Percentiles rank a stretch among this genome's conserved stretches.
Conservation (phyloP, 2,797 vertebrate species). For the Brachyalestes nurse region DNA sequence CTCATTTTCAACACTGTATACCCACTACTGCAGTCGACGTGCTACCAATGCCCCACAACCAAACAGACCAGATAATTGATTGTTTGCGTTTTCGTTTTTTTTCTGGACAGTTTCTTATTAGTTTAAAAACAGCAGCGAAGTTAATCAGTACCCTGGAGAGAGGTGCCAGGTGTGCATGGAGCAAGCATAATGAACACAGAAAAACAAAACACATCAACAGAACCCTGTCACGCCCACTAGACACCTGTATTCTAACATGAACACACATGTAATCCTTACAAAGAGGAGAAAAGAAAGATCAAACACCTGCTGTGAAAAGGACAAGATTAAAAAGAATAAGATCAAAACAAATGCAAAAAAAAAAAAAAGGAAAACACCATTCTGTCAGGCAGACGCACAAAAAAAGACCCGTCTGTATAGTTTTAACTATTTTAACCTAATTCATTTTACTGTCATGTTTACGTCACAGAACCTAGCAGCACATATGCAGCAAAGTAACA, state of each 20-base stretch:
- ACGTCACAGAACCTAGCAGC: no score
- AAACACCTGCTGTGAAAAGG: background rate
- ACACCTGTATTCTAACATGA: background rate
- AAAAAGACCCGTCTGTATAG: no score
- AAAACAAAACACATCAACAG: background rate
- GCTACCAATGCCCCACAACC: no score
- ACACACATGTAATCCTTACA: background rate
- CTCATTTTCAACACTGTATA: no score
- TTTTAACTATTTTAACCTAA: no score
- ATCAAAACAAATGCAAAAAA: background rate
- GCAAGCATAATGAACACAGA: background rate
- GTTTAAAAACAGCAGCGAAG: background rate
- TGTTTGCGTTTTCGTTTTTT: background rate
- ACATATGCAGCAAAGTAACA: no score
- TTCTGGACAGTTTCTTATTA: background rate
- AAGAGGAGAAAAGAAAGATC: background rate
- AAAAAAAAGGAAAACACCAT: background rate
- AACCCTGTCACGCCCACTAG: no score
- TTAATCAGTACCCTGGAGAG: conserved; percentile 3
- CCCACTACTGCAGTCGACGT: background rate
- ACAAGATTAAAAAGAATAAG: conserved; percentile 2
- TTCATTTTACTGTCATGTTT: no score
- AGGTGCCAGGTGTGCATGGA: background rate
- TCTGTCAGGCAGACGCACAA: background rate
- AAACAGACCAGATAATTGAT: background rate